Percentiles rank a stretch among this genome's conserved stretches.
Conservation (phyloP, 2,888 invertebrate genomes). For the Ormyrus nitidulus region DNA sequence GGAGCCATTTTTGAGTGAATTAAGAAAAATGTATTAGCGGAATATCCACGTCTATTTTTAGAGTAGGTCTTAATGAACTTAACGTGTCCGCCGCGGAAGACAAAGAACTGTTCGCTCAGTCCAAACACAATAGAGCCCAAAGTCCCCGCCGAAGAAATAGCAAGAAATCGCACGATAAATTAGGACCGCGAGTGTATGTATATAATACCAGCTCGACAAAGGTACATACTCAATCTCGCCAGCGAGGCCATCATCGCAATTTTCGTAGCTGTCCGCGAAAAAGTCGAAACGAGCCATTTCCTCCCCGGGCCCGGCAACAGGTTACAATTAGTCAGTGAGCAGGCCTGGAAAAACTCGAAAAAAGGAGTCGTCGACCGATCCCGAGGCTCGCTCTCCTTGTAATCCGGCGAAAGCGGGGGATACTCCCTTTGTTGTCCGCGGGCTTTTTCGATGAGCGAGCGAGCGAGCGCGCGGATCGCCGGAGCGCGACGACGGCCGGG, state of each 20-base stretch:
- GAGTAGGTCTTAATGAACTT: no score
- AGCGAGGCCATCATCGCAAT: constrained; percentile 13
- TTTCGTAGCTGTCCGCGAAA: constrained; percentile 10
- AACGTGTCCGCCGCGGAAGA: no score
- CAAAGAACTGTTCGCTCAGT: no score
- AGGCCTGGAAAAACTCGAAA: neutral
- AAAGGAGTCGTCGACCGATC: constrained; percentile 24
- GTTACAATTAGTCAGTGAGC: neutral
- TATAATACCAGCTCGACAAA: neutral
- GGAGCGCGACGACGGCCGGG: constrained; percentile 38
- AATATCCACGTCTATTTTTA: no score
- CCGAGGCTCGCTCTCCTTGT: no score
- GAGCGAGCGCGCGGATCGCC: constrained; percentile 11
- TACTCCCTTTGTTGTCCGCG: neutral
- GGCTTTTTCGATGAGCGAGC: constrained; percentile 32
- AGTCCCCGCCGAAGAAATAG: no score
- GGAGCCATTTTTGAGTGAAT: no score
- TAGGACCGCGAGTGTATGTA: neutral
- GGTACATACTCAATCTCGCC: neutral
- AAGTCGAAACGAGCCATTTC: constrained; percentile 30
- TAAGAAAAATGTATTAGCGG: no score
- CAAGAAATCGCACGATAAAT: constrained; percentile 14
- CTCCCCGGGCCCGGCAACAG: neutral
- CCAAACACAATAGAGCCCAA: no score
- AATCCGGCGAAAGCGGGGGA: neutral